These are phyloP conservation scores for Microchrysa polita DNA, from an alignment of 2,888 invertebrate species.

Conservation along the genomic window DNA sequence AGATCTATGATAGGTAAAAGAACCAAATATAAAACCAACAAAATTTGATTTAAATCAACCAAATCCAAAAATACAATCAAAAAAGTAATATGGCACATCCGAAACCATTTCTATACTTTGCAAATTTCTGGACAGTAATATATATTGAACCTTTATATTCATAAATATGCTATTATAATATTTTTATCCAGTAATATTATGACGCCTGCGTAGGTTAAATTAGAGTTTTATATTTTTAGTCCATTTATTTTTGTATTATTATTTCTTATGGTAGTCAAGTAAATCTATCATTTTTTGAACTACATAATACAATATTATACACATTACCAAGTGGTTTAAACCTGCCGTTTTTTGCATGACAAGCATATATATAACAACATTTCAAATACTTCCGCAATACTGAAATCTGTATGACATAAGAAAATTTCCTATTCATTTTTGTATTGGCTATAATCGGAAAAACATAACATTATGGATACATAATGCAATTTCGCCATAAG, in stretches of 20 bases:
- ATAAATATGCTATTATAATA: conserved; percentile 27
- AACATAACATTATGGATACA: neutral
- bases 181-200: no score
- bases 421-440: neutral
- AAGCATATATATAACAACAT: conserved; percentile 14
- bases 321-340: conserved; percentile 20
- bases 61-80: conserved; percentile 35
- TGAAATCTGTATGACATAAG: neutral
- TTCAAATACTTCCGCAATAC: conserved; percentile 8
- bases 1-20: conserved; percentile 90
- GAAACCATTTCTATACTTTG: conserved; percentile 25
- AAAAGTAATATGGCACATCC: conserved; percentile 44
- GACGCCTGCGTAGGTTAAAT: conserved; percentile 46
- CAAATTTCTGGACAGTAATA: conserved; percentile 26
- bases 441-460: neutral
- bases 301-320: conserved; percentile 8
- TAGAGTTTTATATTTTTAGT: conserved; percentile 27
- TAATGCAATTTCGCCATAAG: neutral
- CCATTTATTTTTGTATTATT: neutral
- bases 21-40: conserved; percentile 15
- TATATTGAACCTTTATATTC: conserved; percentile 6
- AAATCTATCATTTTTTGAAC: neutral
- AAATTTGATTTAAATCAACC: conserved; percentile 61
- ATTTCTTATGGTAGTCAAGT: neutral
- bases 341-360: conserved; percentile 29